Evolutionary conservation across 2,797 vertebrate genomes (phyloP), one percentile per base, ranked within the genome.

Genomic region (Cebuella pygmaea): DNA sequence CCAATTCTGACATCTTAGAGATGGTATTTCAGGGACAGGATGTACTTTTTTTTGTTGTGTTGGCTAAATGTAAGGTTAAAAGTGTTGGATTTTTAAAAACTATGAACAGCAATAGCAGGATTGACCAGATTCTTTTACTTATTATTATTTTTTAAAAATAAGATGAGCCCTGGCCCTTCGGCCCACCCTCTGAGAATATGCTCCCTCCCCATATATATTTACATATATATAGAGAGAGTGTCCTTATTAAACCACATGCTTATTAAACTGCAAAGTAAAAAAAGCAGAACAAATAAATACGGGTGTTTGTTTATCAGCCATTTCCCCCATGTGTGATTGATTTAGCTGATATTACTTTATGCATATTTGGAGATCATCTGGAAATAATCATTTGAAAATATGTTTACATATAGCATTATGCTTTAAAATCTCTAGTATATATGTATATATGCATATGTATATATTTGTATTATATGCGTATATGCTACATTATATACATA

Each of bases 301-400:
- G 15, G 33, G 1, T 84, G 30, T 87, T 87, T 94, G 55, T 64
- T 88, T 94, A 64, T 59, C 19, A 88, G 9, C 41, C 55, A 22
- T 72, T 89, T 89, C n/a, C 59, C 5, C 4, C 20, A 70, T 94
- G 15, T 70, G 61, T 98, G 97, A 97, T 94, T 97, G 94, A 97
- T 95, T 95, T 96, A 0, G 88, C 81, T 96, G 95, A 96, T 98
- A 92, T 82, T 90, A 90, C 59, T 95, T 97, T 97, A 95, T 98
- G 82, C 79, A 75, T 97, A 88, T 97, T 97, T 98, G 89, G 95
- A 94, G 95, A 76, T 95, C 85, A 52, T 76, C 88, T 95, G 92
- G 85, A 85, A 96, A 87, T 96, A 87, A 95, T 93, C 84, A n/a
- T 85, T 95, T 94, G 27, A 88, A 93, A 96, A 72, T 72, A 84